Evolutionary conservation across 2,888 invertebrate species (phyloP), one percentile per base, ranked within the genome.

Genomic region (Cephalotes varians): DNA sequence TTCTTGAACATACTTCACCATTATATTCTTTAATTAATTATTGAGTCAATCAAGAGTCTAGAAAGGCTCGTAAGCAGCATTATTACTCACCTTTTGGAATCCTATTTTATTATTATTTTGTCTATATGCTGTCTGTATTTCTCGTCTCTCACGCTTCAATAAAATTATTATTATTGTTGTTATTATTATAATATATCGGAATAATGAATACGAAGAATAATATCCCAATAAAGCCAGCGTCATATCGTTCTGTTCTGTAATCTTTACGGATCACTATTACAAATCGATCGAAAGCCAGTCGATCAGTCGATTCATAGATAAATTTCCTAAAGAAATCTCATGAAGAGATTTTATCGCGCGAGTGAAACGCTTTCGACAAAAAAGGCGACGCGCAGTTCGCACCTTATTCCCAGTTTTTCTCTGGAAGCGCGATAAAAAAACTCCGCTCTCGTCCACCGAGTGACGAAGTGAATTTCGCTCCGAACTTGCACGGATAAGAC

Each of bases 341-440:
- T 21, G 21, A 9, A 2, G 47, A n/a, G 18, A 18, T 6, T 47
- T 44, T 12, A 7, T 7, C 44, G 12, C 28, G 47, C 18, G 67
- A n/a, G 47, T n/a, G 10, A 56, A n/a, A 37, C 25, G 21, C 15
- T 31, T n/a, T 21, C 40, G 40, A 2, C 9, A 54, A 67, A 76
- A 67, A 67, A 21, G 1, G 15, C 37, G 34, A 44, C 18, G 51
- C 37, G 37, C 49, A 25, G n/a, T 76, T 65, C 49, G 12, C 31
- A 1, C 34, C 28, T 7, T 44, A 47, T 10, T 25, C 15, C 15
- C 2, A n/a, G 2, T 49, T 21, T 49, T 49, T 49, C n/a, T 4
- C 28, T 18, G 18, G 49, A 76, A 76, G 37, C 31, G 56, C 12
- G 6, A 34, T 34, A 44, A 65, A 64, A 54, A 74, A 56, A 58